These are phyloP conservation scores for Urocitellus parryii DNA, from an alignment of 2,113 vertebrate genomes.

Conservation along the genomic window DNA sequence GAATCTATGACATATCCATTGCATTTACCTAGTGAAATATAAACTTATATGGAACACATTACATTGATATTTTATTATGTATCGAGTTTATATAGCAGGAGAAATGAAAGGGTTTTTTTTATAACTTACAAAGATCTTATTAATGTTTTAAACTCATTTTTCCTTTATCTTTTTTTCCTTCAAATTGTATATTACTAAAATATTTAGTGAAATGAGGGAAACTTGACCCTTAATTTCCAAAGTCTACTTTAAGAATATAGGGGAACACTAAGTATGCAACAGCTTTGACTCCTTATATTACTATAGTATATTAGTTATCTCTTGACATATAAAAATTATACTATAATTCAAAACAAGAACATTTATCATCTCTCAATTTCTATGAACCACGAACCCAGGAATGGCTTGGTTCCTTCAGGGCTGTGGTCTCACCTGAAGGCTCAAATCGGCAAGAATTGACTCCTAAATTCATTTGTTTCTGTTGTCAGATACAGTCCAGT, in stretches of 20 bases:
- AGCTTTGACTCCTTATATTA: not conserved
- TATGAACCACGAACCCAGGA: not conserved
- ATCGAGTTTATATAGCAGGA: not conserved
- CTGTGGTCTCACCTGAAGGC: not conserved
- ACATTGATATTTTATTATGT: not conserved
- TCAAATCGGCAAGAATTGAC: not conserved
- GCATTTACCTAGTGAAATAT: not conserved
- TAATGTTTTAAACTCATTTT: not conserved
- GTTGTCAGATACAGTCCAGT: not conserved
- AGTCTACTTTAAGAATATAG: not conserved
- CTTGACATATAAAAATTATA: not conserved
- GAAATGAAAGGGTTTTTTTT: not conserved
- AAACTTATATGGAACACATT: not conserved
- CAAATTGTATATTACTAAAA: not conserved
- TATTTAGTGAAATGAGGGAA: constrained; percentile 47
- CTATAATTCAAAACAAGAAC: not conserved
- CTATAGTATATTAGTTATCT: not conserved
- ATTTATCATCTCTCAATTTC: not conserved
- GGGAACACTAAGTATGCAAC: not conserved
- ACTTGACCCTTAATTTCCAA: not conserved
- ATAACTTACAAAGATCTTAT: not conserved
- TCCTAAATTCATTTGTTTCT: not conserved
- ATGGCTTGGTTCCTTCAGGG: not conserved
- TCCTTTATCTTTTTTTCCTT: not conserved
- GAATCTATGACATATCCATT: not conserved